phyloP scores from a whole-genome alignment of 64 coral and sea anemone genomes.

The Montipora sp. region DNA sequence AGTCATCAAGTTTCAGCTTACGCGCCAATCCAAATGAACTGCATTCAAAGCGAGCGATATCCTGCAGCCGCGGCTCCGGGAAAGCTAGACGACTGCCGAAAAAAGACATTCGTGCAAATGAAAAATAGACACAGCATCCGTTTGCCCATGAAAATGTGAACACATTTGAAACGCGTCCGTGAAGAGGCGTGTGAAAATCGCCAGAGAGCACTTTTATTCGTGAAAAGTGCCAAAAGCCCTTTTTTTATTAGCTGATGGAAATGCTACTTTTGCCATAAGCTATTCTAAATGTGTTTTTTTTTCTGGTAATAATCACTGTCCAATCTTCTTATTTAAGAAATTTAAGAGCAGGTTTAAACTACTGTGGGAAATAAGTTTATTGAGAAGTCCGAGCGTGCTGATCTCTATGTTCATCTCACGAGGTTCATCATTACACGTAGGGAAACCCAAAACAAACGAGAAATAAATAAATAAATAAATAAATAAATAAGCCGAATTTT shows the following conservation, averaged over 20 bases:
- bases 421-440: background rate
- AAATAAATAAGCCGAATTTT: too few species aligned
- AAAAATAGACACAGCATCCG: too few species aligned
- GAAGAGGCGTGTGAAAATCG: too few species aligned
- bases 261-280: background rate
- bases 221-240: background rate
- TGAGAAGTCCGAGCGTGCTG: background rate
- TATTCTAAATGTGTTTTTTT: background rate
- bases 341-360: background rate
- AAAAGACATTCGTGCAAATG: background rate
- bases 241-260: background rate
- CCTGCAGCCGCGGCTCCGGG: too few species aligned
- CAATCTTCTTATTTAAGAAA: background rate
- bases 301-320: background rate
- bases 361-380: background rate
- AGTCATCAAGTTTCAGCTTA: too few species aligned
- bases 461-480: background rate
- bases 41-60: background rate
- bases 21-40: background rate
- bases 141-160: too few species aligned
- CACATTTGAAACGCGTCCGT: background rate
- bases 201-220: too few species aligned
- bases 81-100: background rate
- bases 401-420: background rate
- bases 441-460: background rate